Percentiles rank a stretch among this genome's conserved stretches.
Evolutionary conservation across 2,797 vertebrate genomes (phyloP).

Genomic region (Myotis planiceps): DNA sequence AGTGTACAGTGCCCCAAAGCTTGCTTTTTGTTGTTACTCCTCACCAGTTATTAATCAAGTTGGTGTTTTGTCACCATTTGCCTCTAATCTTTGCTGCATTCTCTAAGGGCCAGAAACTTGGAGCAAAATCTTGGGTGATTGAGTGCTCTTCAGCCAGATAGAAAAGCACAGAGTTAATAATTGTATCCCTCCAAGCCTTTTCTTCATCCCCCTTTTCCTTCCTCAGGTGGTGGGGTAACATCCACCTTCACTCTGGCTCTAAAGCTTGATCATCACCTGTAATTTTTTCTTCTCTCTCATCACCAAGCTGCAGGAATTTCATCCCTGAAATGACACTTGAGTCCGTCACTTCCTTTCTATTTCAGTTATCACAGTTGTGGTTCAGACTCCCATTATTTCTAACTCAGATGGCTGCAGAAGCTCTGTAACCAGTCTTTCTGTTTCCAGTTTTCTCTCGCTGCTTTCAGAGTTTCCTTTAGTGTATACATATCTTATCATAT

Average conservation of each 20-base stretch:
- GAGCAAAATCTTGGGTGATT: not conserved
- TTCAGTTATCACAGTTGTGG: not conserved
- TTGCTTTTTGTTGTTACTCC: not conserved
- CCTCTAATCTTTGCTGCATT: not conserved
- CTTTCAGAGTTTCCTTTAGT: not conserved
- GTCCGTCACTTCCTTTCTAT: conserved; percentile 29
- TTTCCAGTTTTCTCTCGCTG: not conserved
- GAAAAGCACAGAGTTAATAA: not conserved
- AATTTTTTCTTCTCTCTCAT: conserved; percentile 46
- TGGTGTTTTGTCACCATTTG: not conserved
- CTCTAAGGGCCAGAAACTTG: not conserved
- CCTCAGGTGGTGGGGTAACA: not conserved
- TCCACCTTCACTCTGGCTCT: not conserved
- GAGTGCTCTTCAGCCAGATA: not conserved
- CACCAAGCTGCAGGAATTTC: conserved; percentile 32
- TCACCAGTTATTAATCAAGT: not conserved
- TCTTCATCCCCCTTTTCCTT: not conserved
- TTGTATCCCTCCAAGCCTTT: not conserved
- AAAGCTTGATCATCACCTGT: not conserved
- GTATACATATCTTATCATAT: not conserved
- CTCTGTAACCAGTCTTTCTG: not conserved
- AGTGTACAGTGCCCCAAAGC: not conserved
- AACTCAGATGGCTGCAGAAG: not conserved
- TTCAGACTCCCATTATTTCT: not conserved
- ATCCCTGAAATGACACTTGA: conserved; percentile 30